Evolutionary conservation across 1,140 invertebrate species (phyloP).

Genomic region (Eumeta japonica): DNA sequence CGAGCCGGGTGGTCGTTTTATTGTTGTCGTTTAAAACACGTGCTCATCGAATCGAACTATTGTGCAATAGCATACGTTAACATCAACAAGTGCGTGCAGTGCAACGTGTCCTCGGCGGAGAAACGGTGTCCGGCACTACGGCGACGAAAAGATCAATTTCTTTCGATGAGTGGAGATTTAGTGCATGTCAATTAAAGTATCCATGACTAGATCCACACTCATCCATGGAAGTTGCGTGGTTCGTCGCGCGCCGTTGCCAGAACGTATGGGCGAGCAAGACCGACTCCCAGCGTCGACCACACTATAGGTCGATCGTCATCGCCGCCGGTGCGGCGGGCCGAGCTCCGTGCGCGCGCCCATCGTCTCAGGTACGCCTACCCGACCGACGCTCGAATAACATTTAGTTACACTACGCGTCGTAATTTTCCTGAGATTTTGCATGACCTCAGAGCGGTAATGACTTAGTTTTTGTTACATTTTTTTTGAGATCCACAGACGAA

Average conservation of each 20-base stretch:
- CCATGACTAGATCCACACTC: constrained; percentile 62
- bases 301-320: too few relatives aligned
- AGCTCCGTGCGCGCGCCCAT: constrained; percentile 34
- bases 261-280: too few relatives aligned
- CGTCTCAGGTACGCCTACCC: constrained; percentile 36
- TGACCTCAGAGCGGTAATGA: too few relatives aligned
- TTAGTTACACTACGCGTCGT: constrained; percentile 31
- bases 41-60: constrained; percentile 36
- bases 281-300: too few relatives aligned
- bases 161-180: constrained; percentile 60
- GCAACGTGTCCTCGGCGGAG: constrained; percentile 14
- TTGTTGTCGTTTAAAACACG: constrained; percentile 37
- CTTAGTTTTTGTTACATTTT: too few relatives aligned
- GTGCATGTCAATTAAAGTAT: constrained; percentile 52
- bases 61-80: constrained; percentile 44
- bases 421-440: too few relatives aligned
- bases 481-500: too few relatives aligned
- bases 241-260: constrained; percentile 21
- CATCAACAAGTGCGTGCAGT: constrained; percentile 49
- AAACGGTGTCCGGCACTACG: constrained; percentile 20
- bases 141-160: constrained; percentile 46
- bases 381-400: constrained; percentile 31
- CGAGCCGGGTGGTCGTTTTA: constrained; percentile 18
- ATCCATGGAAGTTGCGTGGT: constrained; percentile 57
- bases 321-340: constrained; percentile 17